phyloP scores from a whole-genome alignment of 2,888 invertebrate species.

The Cyclophora albipunctata region DNA sequence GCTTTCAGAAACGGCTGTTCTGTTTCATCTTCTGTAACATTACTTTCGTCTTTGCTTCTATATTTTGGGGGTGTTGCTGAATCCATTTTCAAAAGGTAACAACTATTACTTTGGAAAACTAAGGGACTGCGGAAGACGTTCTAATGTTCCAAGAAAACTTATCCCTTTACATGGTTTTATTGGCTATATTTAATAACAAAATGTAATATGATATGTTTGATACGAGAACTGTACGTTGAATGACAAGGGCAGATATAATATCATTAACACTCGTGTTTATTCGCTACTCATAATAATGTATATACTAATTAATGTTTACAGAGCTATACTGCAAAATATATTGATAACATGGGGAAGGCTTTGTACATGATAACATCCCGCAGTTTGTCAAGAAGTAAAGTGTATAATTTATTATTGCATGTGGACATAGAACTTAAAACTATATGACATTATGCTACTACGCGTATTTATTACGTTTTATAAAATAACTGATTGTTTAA shows the following conservation, averaged over 20 bases:
- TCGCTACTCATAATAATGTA: constrained; percentile 24
- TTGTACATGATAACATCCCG: too few relatives aligned
- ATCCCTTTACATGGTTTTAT: too few relatives aligned
- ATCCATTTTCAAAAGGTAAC: constrained; percentile 1
- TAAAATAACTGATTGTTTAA: too few relatives aligned
- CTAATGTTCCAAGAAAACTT: too few relatives aligned
- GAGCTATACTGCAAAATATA: constrained; percentile 22
- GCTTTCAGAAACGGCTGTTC: constrained; percentile 38
- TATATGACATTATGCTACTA: too few relatives aligned
- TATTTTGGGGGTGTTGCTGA: neutral
- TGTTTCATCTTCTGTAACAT: constrained; percentile 21
- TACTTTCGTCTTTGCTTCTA: constrained; percentile 10
- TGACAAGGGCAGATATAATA: constrained; percentile 18
- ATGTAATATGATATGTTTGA: neutral
- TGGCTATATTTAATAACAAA: too few relatives aligned
- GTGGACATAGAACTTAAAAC: too few relatives aligned
- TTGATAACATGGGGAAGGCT: constrained; percentile 28
- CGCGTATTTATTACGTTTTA: too few relatives aligned
- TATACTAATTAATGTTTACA: constrained; percentile 43
- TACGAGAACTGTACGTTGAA: constrained; percentile 15
- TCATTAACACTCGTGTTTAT: constrained; percentile 18
- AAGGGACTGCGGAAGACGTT: too few relatives aligned
- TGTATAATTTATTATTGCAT: too few relatives aligned
- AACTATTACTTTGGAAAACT: too few relatives aligned
- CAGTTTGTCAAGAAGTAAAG: too few relatives aligned